These are phyloP conservation scores for Cephus nigrinus DNA, from an alignment of 2,888 invertebrate species.

Conservation along the genomic window DNA sequence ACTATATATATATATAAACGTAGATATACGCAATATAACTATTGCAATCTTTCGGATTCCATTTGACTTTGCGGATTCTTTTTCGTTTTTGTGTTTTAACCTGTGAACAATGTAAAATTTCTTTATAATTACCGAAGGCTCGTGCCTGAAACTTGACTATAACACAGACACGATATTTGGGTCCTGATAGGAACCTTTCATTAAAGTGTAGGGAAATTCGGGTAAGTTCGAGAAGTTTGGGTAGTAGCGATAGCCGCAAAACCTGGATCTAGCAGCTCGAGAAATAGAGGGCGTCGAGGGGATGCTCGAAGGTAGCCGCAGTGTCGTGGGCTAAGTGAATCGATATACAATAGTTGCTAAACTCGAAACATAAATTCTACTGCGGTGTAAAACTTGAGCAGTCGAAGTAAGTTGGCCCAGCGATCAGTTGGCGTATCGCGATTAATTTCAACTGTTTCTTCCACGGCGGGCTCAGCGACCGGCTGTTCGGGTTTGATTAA, in stretches of 20 bases:
- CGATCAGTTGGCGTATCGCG: constrained; percentile 2
- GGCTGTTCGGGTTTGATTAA: background rate
- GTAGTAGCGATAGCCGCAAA: background rate
- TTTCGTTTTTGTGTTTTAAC: background rate
- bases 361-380: constrained; percentile 36
- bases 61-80: background rate
- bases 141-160: background rate
- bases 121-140: background rate
- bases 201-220: background rate
- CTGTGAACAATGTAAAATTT: background rate
- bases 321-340: constrained; percentile 12
- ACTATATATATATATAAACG: too few relatives aligned
- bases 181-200: background rate
- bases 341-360: constrained; percentile 35
- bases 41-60: background rate
- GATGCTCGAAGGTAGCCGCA: background rate
- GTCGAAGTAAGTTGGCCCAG: background rate
- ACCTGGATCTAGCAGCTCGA: background rate
- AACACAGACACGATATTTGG: background rate
- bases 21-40: background rate
- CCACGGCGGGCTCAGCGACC: background rate
- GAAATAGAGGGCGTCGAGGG: background rate
- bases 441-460: constrained; percentile 10
- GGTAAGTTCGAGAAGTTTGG: background rate
- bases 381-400: constrained; percentile 10